phyloP scores from a whole-genome alignment of 2,797 vertebrate genomes.

The Vireo griseus region DNA sequence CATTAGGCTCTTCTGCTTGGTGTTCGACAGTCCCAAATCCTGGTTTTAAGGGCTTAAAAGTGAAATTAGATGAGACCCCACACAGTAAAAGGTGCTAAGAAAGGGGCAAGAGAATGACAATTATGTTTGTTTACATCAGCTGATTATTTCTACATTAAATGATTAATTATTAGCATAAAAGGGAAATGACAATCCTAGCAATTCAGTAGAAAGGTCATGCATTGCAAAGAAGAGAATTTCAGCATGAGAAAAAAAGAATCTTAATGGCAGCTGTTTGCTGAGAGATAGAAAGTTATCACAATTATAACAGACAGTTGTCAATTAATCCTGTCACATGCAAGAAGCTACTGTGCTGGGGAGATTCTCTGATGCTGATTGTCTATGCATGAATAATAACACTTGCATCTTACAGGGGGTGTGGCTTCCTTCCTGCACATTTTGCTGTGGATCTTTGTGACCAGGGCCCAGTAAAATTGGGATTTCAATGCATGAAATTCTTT shows the following conservation, averaged over 20 bases:
- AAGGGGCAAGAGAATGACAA: background rate
- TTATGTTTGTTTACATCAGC: background rate
- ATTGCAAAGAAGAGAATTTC: background rate
- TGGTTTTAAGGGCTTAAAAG: background rate
- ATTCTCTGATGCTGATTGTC: background rate
- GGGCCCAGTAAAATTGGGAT: background rate
- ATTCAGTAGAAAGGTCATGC: background rate
- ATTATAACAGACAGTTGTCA: background rate
- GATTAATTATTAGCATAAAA: background rate
- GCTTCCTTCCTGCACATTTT: background rate
- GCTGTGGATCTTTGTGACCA: background rate
- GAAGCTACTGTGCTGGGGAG: background rate
- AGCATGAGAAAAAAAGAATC: background rate
- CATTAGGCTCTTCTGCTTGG: background rate
- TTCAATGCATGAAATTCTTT: background rate
- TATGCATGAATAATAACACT: background rate
- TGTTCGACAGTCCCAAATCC: background rate
- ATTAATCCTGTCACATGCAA: background rate
- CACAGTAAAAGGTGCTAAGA: background rate
- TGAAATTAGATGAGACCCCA: background rate
- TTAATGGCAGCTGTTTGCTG: background rate
- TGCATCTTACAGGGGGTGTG: background rate
- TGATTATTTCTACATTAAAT: background rate
- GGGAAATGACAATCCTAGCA: background rate
- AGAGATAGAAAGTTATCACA: background rate